Base-by-base conservation (phyloP, 2,888 invertebrate species). In the Pelosia muscerda region DNA sequence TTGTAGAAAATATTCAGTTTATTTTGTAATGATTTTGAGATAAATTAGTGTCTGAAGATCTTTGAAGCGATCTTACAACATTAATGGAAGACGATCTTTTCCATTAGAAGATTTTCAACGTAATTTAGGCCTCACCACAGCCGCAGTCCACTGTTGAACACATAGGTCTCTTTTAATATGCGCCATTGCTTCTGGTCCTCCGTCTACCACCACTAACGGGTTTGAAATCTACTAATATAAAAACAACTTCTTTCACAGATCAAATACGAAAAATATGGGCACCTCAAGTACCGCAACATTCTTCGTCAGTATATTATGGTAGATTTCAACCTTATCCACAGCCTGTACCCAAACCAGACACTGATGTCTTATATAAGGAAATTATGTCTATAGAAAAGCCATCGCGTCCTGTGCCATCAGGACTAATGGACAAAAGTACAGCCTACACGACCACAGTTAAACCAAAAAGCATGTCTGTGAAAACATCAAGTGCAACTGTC, bases 401-500 rank as follows among this genome's bases (percentile, higher is more conserved):
- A 65, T 81, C 87, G 19, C 86, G 88, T 57, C 88, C 90, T 23
- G 74, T 90, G 23, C 88, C 90, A 54, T 84, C 91, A 19, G 89
- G 86, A 38, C 73, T 92, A 79, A 86, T 91, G 78, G 92, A 92
- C 77, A 92, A 91, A 85, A 73, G 82, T 66, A 74, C 79, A 56
- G 65, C 69, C 25, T 73, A 81, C 67, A 81, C 86, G 42, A 86
- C 90, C 63, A 91, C 91, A 58, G 60, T 65, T 61, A 89, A 90
- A 83, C 88, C 90, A 38, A 85, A 83, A 79, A 65, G 77, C 10
- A 82, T 90, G 74, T 90, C 95, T 66, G 86, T 95, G 38, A 95
- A 95, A 87, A 95, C 95, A 68, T 95, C 96, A 11, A 95, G 96
- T 71, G 95, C 96, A 8, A 96, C 96, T n/a, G 90, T 96, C 71